These are phyloP conservation scores for Aquatica leii DNA, from an alignment of 2,888 invertebrate species.

Conservation along the genomic window DNA sequence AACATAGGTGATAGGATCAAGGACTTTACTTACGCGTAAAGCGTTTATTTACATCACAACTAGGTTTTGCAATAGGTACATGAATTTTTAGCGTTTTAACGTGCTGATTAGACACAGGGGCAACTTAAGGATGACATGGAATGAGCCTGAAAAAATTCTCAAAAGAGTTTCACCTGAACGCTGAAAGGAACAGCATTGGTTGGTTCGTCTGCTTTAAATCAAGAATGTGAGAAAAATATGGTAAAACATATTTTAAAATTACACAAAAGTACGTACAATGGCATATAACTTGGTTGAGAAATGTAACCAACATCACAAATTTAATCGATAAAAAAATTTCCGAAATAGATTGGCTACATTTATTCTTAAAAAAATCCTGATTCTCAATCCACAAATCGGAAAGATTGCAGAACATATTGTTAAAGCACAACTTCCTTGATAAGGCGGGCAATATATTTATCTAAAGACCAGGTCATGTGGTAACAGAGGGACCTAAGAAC, in stretches of 20 bases:
- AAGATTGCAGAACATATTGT: background rate
- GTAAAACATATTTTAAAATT: background rate
- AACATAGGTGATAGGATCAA: background rate
- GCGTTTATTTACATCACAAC: too few relatives aligned
- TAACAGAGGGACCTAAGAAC: background rate
- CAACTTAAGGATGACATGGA: background rate
- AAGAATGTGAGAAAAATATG: background rate
- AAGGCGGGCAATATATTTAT: background rate
- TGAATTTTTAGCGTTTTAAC: too few relatives aligned
- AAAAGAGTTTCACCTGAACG: background rate
- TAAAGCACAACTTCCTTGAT: background rate
- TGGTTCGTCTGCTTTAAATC: background rate
- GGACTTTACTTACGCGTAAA: background rate
- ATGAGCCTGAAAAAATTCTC: background rate
- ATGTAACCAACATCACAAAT: too few relatives aligned
- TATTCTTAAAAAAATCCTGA: background rate
- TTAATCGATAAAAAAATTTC: background rate
- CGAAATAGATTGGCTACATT: background rate
- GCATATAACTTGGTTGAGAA: background rate
- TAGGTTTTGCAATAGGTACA: too few relatives aligned
- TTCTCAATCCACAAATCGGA: background rate
- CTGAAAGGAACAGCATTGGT: background rate
- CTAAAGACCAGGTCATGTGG: background rate
- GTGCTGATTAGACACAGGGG: too few relatives aligned
- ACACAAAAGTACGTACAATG: background rate